Evolutionary conservation across 2,113 vertebrate genomes (phyloP), one percentile per base, ranked within the genome.

Genomic region (Ceyx margarethae): DNA sequence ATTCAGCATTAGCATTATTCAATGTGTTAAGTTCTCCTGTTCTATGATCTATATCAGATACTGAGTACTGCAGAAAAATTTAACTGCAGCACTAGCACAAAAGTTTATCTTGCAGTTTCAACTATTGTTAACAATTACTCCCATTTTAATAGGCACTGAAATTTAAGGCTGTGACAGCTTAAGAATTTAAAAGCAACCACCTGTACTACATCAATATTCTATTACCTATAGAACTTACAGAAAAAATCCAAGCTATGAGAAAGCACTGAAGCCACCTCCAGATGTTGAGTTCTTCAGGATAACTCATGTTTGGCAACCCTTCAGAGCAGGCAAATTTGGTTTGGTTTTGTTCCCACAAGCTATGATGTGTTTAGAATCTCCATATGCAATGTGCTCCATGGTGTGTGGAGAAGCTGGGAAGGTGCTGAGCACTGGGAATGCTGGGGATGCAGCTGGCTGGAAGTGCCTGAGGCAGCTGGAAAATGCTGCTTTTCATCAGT

Each of bases 401-500:
- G 17, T 0, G 2, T 14, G 2, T 21, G 40, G 65, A 43, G 69
- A 69, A 64, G 46, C 6, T 10, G 35, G 58, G 50, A 79, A 21
- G 42, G 8, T 1, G 0, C 4, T 33, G 18, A 13, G 26, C 7
- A 2, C 5, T 8, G 40, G 53, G 23, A 76, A 37, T 33, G 45
- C 42, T 0, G 1, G 50, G 37, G 14, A 56, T 40, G 62, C 50
- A 31, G 16, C 13, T 43, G 62, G 17, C 57, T 85, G 42, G 29
- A 60, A 40, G 10, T 5, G 14, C 29, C 29, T 58, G 13, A 17
- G 42, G 68, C 23, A 37, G 20, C 68, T n/a, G 73, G 64, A 45
- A 53, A 57, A 29, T 0, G 1, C 10, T 0, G 1, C 8, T 81
- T 37, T 20, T 65, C 29, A 33, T 15, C 0, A 0, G 0, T 1